Conservation (phyloP, 2,888 invertebrate species). For the Caenorhabditis becei region DNA sequence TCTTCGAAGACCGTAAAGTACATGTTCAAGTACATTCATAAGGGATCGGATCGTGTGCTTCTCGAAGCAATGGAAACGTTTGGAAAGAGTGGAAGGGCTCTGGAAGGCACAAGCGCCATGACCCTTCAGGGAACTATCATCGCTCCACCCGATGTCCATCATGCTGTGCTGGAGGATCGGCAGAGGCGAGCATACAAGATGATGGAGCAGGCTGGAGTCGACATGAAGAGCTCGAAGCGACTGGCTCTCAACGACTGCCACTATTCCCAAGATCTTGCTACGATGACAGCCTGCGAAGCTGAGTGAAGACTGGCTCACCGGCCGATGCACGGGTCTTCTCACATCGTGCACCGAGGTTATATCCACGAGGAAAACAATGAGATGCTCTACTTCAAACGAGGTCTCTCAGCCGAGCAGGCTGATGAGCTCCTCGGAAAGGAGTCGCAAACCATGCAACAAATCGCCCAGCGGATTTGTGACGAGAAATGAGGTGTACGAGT, state of each 20-base stretch:
- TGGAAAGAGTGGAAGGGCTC: too few species aligned
- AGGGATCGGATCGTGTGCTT: conserved; percentile 40
- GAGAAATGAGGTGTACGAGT: too few species aligned
- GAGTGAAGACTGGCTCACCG: conserved; percentile 20
- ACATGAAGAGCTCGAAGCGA: background rate
- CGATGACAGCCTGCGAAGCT: conserved; percentile 46
- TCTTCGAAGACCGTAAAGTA: conserved; percentile 31
- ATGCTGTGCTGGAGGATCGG: background rate
- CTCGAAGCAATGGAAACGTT: background rate
- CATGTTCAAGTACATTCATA: conserved; percentile 45
- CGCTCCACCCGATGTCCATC: background rate
- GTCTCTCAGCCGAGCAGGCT: too few species aligned
- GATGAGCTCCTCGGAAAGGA: too few species aligned
- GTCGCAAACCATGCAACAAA: too few species aligned
- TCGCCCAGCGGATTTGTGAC: too few species aligned
- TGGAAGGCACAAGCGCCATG: background rate
- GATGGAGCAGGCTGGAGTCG: conserved; percentile 20
- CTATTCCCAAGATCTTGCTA: conserved; percentile 31
- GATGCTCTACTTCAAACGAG: too few species aligned
- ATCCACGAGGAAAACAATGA: conserved; percentile 38
- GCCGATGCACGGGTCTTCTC: conserved; percentile 33
- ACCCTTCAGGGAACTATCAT: conserved; percentile 2
- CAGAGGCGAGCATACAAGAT: conserved; percentile 7
- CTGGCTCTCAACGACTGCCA: conserved; percentile 29
- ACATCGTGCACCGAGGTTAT: conserved; percentile 21